phyloP scores from a whole-genome alignment of 2,888 invertebrate species.

The Monochamus alternatus region DNA sequence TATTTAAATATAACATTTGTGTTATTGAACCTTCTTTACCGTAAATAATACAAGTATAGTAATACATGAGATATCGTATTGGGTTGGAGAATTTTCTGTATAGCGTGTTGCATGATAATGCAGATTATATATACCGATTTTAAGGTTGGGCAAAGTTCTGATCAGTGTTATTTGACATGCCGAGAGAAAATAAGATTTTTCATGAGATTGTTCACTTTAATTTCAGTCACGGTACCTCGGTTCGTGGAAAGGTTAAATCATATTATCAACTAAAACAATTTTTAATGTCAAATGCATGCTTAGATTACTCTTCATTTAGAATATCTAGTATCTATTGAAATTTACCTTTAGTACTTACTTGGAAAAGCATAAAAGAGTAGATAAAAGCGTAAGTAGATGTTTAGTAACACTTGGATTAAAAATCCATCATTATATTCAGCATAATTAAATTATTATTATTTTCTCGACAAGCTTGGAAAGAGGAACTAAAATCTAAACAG shows the following conservation, averaged over 20 bases:
- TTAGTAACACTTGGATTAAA: too few species aligned
- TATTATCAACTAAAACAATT: neutral
- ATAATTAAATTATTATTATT: too few species aligned
- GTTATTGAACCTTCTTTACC: conserved; percentile 17
- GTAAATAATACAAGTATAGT: conserved; percentile 16
- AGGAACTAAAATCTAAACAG: too few species aligned
- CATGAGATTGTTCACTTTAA: conserved; percentile 30
- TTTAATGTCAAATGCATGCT: conserved; percentile 21
- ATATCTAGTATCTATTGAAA: too few species aligned
- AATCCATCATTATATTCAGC: too few species aligned
- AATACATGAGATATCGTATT: conserved; percentile 42
- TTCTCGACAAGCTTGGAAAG: too few species aligned
- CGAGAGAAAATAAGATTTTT: conserved; percentile 27
- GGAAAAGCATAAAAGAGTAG: neutral
- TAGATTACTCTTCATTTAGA: neutral
- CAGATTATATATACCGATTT: conserved; percentile 21
- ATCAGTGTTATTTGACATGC: conserved; percentile 30
- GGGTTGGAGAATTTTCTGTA: conserved; percentile 24
- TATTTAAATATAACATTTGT: conserved; percentile 12
- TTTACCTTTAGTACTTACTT: too few species aligned
- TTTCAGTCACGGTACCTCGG: conserved; percentile 25
- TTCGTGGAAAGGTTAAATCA: conserved; percentile 19
- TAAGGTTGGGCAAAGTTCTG: conserved; percentile 26
- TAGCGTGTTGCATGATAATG: conserved; percentile 46
- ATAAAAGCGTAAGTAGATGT: neutral